Percentiles rank a stretch among this genome's conserved stretches.
These are phyloP conservation scores for Gasteruption jaculator DNA, from an alignment of 2,888 invertebrate species.

Conservation along the genomic window DNA sequence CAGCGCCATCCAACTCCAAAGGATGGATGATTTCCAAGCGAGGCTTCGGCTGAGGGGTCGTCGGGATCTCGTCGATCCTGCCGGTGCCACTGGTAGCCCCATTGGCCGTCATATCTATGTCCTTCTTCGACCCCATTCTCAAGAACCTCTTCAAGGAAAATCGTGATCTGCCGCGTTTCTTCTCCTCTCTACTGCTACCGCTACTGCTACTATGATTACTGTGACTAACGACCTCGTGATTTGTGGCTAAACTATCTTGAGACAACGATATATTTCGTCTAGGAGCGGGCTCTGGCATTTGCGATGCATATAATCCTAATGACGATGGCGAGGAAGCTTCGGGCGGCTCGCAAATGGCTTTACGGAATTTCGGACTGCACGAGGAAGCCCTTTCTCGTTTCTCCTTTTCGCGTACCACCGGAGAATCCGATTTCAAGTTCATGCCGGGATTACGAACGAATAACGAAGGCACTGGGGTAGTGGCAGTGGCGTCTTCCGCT, in stretches of 20 bases:
- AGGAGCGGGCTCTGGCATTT: slow-evolving; percentile 59
- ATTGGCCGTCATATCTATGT: slow-evolving; percentile 59
- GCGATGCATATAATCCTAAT: slow-evolving; percentile 15
- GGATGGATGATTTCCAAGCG: slow-evolving; percentile 85
- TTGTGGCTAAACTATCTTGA: slow-evolving; percentile 63
- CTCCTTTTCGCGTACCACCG: slow-evolving; percentile 70
- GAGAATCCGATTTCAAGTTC: slow-evolving; percentile 61
- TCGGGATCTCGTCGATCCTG: slow-evolving; percentile 57
- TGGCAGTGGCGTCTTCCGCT: slow-evolving; percentile 33
- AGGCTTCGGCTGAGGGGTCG: slow-evolving; percentile 65
- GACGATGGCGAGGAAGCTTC: slow-evolving; percentile 29
- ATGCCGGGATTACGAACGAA: slow-evolving; percentile 59
- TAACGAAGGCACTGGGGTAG: slow-evolving; percentile 52
- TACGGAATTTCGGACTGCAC: slow-evolving; percentile 61
- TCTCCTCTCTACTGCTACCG: slow-evolving; percentile 50
- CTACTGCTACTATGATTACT: no score
- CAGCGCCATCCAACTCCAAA: slow-evolving; percentile 76
- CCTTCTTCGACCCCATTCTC: slow-evolving; percentile 72
- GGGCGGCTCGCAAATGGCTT: slow-evolving; percentile 49
- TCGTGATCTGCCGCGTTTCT: slow-evolving; percentile 67
- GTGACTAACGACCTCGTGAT: slow-evolving; percentile 28
- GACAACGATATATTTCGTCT: slow-evolving; percentile 70
- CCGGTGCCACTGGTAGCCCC: slow-evolving; percentile 50
- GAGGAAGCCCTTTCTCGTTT: slow-evolving; percentile 68
- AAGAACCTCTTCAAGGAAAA: slow-evolving; percentile 82